Conservation (phyloP, 2,797 vertebrate species). For the Smutsia gigantea region DNA sequence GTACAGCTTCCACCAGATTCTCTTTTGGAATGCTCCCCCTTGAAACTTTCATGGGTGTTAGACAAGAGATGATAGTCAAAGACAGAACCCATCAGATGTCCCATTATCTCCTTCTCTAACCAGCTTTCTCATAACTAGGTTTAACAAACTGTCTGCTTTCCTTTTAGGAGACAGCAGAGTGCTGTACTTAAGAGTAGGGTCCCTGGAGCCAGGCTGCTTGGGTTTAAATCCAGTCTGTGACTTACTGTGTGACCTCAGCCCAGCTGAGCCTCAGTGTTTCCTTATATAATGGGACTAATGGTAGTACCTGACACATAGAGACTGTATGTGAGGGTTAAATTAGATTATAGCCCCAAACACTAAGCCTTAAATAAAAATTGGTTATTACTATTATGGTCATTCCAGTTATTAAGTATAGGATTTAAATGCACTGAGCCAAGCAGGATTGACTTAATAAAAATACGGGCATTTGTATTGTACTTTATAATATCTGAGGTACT, state of each 20-base stretch:
- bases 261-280: not conserved
- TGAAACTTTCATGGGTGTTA: not conserved
- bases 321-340: not conserved
- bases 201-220: not conserved
- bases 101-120: not conserved
- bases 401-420: not conserved
- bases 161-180: not conserved
- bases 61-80: not conserved
- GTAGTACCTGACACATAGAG: not conserved
- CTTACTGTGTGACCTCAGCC: not conserved
- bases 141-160: not conserved
- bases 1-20: not conserved
- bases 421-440: not conserved
- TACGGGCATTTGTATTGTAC: not conserved
- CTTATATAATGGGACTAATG: not conserved
- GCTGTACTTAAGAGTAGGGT: not conserved
- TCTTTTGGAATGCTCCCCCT: not conserved
- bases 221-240: not conserved
- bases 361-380: constrained; percentile 19
- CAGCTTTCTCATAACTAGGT: not conserved
- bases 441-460: not conserved
- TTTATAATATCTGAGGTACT: not conserved
- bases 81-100: not conserved
- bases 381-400: not conserved
- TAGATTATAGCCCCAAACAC: not conserved